Base-by-base conservation (phyloP, 92 coral and sea anemone genomes). In the Epizoanthus scotinus region DNA sequence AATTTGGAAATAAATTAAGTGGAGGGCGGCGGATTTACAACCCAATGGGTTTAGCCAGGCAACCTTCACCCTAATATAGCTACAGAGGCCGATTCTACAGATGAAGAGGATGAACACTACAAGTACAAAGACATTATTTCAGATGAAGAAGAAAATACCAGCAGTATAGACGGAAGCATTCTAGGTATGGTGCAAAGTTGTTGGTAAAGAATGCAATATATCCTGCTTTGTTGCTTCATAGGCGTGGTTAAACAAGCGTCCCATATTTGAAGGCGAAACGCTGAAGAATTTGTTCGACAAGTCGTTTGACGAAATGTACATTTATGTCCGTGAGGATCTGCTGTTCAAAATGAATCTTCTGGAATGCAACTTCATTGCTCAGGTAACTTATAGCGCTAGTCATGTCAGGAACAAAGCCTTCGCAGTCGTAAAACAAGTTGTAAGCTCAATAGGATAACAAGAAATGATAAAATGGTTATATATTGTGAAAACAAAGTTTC, bases 231-330 rank as follows among this genome's bases (percentile, higher is more conserved):
- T 52, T 54, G 15, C 59, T 36, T 1, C 40, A 26, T 18, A 94
- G 98, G 98, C 97, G 17, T 94, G 98, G 98, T 81, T 94, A 15
- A 91, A 87, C 84, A 92, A 87, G 84, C 96, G 98, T 25, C 86
- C 94, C 18, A 71, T 62, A 44, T 57, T 80, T 9, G 98, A 94
- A 73, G 98, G 92, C 18, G 97, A 87, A 25, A 86, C 93, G 52
- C 83, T 94, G 22, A 94, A 89, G 56, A 84, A 63, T 20, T 71
- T 94, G 69, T 94, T 94, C 71, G 95, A 94, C 58, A 87, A 83
- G 71, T 91, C 98, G 1, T 94, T 88, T 70, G 96, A 94, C 7
- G 96, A 91, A 15, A 61, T 87, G 29, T 82, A 86, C 55, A 82
- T 87, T 40, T 86, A 67, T 70, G 88, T 85, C 57, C 87, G 84